Evolutionary conservation across 2,797 vertebrate species (phyloP).

Genomic region (Oophaga sylvatica): DNA sequence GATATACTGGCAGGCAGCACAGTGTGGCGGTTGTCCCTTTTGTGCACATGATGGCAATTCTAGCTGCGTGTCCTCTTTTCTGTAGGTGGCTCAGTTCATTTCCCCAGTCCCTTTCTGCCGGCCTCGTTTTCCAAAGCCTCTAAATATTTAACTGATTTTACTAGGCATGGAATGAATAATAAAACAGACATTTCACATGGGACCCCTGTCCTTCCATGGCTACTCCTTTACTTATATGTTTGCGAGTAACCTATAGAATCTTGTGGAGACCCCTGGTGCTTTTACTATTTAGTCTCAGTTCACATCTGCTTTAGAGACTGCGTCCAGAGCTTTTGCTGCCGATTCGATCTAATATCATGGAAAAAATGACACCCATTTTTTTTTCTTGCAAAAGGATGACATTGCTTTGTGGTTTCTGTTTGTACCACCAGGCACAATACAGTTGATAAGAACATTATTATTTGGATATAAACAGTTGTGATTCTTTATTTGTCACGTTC

Average conservation of each 20-base stretch:
- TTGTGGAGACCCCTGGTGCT: neutral
- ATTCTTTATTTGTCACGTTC: neutral
- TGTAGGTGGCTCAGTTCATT: constrained; percentile 11
- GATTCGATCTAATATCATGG: too few species aligned
- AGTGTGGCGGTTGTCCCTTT: neutral
- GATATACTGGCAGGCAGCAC: neutral
- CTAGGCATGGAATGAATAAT: constrained; percentile 49
- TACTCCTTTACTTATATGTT: constrained; percentile 14
- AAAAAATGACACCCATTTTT: too few species aligned
- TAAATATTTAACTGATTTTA: constrained; percentile 50
- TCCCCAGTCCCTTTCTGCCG: constrained; percentile 22
- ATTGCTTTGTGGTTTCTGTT: too few species aligned
- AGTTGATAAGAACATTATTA: too few species aligned
- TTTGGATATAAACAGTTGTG: too few species aligned
- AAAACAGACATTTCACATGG: constrained; percentile 42
- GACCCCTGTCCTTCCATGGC: neutral
- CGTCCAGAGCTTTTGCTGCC: too few species aligned
- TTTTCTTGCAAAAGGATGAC: too few species aligned
- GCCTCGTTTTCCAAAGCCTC: constrained; percentile 8
- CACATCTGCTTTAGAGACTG: too few species aligned
- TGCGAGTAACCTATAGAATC: neutral
- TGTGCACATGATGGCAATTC: constrained; percentile 1
- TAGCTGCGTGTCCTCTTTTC: constrained; percentile 3
- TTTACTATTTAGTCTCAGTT: neutral
- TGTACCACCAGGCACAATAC: too few species aligned